phyloP scores from a whole-genome alignment of 2,113 vertebrate genomes.

The Centrocercus urophasianus region DNA sequence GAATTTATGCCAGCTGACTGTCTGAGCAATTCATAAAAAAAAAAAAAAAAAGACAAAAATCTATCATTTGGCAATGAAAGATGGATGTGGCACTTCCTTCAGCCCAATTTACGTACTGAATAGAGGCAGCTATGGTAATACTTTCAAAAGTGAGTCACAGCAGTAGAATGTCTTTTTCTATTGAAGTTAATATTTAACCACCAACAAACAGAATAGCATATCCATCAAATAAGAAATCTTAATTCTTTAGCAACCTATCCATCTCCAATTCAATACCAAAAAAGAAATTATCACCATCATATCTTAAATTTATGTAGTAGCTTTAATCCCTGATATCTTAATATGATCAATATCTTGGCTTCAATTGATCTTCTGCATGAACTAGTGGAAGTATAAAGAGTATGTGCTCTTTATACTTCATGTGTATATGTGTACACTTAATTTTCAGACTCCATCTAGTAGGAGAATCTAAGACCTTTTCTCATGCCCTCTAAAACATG shows the following conservation, averaged over 20 bases:
- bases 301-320: background rate
- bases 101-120: conserved; percentile 53
- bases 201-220: background rate
- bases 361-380: background rate
- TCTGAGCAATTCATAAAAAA: conserved; percentile 58
- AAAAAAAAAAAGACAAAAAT: conserved; percentile 72
- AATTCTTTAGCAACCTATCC: background rate
- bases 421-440: no score
- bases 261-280: background rate
- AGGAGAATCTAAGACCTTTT: background rate
- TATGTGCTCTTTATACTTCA: no score
- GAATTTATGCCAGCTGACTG: conserved; percentile 73
- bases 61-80: conserved; percentile 62
- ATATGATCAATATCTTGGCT: background rate
- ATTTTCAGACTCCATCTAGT: background rate
- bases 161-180: conserved; percentile 45
- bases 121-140: conserved; percentile 53
- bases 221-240: conserved; percentile 25
- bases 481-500: background rate
- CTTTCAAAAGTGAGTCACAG: conserved; percentile 51
- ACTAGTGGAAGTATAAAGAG: background rate
- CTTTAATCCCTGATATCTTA: background rate
- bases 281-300: background rate
- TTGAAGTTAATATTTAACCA: conserved; percentile 50
- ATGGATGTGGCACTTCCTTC: conserved; percentile 53